These are phyloP conservation scores for Ophiothrix spiculata DNA, from an alignment of 35 echinoderm and acorn worm species.

Conservation along the genomic window DNA sequence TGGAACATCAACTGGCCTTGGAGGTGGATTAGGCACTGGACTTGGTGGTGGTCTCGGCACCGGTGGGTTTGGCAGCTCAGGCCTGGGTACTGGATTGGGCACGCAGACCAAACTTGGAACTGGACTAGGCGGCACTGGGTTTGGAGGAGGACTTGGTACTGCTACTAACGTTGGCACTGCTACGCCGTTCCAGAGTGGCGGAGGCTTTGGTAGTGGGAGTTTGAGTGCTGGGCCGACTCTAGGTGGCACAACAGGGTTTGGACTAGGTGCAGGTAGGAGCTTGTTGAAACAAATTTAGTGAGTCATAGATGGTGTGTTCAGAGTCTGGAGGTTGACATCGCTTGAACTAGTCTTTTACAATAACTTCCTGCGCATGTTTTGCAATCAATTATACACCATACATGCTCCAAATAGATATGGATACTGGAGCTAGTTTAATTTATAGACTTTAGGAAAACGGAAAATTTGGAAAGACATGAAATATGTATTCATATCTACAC, in stretches of 20 bases:
- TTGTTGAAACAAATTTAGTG: constrained; percentile 4
- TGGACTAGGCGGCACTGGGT: constrained; percentile 55
- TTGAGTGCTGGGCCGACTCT: constrained; percentile 80
- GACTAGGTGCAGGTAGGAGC: constrained; percentile 34
- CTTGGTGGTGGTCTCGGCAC: constrained; percentile 22
- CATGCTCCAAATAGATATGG: too few relatives aligned
- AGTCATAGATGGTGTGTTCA: too few relatives aligned
- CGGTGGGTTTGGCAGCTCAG: constrained; percentile 22
- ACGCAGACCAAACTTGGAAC: constrained; percentile 32
- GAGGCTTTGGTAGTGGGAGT: constrained; percentile 61
- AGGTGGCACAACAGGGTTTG: constrained; percentile 51
- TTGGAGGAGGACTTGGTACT: constrained; percentile 34
- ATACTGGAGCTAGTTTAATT: too few relatives aligned
- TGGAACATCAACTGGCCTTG: constrained; percentile 12
- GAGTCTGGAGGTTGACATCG: not conserved
- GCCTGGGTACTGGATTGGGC: constrained; percentile 23
- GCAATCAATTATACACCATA: too few relatives aligned
- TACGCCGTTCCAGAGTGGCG: constrained; percentile 16
- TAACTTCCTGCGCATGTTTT: too few relatives aligned
- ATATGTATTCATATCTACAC: too few relatives aligned
- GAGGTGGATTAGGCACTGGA: constrained; percentile 34
- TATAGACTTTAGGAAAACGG: too few relatives aligned
- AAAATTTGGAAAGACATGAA: too few relatives aligned
- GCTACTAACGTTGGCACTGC: constrained; percentile 18
- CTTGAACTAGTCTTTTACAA: too few relatives aligned